Evolutionary conservation across 2,113 vertebrate species (phyloP).

Genomic region (Ammodramus savannarum): DNA sequence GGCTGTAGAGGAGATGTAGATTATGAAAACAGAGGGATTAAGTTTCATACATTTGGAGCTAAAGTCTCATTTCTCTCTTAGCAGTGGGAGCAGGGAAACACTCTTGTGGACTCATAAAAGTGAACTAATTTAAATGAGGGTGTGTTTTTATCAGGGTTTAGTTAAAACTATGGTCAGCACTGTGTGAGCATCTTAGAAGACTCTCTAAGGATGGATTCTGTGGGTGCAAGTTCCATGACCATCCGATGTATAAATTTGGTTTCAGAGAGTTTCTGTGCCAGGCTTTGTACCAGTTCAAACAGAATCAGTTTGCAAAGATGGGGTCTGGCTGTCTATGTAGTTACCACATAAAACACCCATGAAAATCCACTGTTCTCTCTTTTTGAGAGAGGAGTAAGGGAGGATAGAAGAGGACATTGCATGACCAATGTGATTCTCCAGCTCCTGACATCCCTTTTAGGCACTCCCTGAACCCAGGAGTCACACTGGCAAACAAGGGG

Average conservation of each 20-base stretch:
- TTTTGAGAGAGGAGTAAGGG: neutral
- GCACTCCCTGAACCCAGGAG: neutral
- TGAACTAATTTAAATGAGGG: neutral
- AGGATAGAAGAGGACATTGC: neutral
- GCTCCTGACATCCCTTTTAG: neutral
- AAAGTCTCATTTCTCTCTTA: neutral
- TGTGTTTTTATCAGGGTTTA: neutral
- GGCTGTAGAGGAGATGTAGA: slow-evolving; percentile 42
- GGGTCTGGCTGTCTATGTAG: neutral
- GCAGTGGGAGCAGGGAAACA: neutral
- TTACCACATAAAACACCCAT: neutral
- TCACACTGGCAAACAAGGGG: accelerated
- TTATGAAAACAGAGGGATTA: slow-evolving; percentile 53
- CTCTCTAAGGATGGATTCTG: neutral
- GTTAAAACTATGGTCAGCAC: neutral
- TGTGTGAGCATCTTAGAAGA: neutral
- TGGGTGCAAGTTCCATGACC: neutral
- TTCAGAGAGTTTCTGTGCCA: neutral
- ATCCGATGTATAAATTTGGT: neutral
- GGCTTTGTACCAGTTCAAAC: neutral
- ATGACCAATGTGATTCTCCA: neutral
- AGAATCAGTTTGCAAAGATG: neutral
- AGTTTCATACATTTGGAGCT: slow-evolving; percentile 29
- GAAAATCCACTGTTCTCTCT: neutral
- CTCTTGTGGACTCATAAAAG: neutral